A percentile compares a stretch with the other conserved stretches of the same genome.
phyloP scores from a whole-genome alignment of 2,888 invertebrate genomes.

The Osedax fenrisi region DNA sequence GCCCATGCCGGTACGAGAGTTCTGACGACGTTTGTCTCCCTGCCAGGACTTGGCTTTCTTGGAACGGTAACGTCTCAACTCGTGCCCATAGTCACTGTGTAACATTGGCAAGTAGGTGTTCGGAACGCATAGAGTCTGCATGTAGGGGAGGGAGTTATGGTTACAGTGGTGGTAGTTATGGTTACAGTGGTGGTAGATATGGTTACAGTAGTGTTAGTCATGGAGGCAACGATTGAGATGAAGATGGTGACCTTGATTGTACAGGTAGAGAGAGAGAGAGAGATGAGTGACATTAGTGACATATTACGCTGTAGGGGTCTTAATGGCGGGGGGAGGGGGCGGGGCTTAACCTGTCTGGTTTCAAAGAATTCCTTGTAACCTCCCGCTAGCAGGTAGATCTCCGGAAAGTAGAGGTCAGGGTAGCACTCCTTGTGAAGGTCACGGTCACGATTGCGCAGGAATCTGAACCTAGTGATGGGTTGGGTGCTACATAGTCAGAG shows the following conservation, averaged over 20 bases:
- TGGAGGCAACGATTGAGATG: neutral
- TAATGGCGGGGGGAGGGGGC: too few relatives aligned
- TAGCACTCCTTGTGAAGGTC: constrained; percentile 67
- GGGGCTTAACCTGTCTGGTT: constrained; percentile 35
- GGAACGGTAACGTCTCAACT: neutral
- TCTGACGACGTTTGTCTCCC: neutral
- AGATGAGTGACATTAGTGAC: neutral
- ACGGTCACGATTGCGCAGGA: constrained; percentile 71
- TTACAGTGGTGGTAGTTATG: neutral
- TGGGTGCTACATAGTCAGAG: too few relatives aligned
- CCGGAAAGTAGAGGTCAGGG: constrained; percentile 76
- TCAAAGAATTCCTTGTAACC: constrained; percentile 76
- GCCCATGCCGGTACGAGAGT: neutral
- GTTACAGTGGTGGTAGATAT: neutral
- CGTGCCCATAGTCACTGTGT: neutral
- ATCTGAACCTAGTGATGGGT: constrained; percentile 62
- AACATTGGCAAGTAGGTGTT: neutral
- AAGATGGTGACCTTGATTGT: neutral
- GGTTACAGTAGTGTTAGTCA: neutral
- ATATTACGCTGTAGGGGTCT: too few relatives aligned
- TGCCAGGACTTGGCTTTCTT: neutral
- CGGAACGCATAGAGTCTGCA: neutral
- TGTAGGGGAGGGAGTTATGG: neutral
- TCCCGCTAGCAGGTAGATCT: constrained; percentile 79
- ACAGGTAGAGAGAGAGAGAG: neutral